A percentile compares a stretch with the other conserved stretches of the same genome.
Evolutionary conservation across 1,140 invertebrate genomes (phyloP).

Genomic region (Drosophila parabipectinata): DNA sequence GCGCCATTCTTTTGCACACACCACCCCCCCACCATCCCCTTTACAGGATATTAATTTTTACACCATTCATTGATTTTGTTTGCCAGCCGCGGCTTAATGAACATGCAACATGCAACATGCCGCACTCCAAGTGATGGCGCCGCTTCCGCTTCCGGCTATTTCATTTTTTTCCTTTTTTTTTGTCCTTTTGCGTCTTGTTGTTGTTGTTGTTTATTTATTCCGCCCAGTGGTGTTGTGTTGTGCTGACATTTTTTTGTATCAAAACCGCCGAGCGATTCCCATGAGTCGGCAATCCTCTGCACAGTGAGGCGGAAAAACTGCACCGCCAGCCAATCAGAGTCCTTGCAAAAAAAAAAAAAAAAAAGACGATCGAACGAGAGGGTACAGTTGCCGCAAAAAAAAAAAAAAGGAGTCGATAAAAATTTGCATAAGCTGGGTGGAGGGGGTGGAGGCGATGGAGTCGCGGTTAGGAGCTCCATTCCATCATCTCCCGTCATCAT

Average conservation of each 20-base stretch:
- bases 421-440: conserved; percentile 10
- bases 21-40: not conserved
- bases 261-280: conserved; percentile 38
- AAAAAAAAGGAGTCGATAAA: conserved; percentile 47
- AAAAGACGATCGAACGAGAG: not conserved
- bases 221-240: not conserved
- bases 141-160: conserved; percentile 8
- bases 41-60: conserved; percentile 84
- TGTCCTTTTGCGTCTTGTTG: conserved; percentile 20
- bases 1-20: conserved; percentile 19
- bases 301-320: conserved; percentile 77
- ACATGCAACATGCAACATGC: conserved; percentile 32
- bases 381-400: conserved; percentile 30
- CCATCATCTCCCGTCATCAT: conserved; percentile 20
- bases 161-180: no score
- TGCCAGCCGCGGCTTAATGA: conserved; percentile 65
- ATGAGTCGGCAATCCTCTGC: conserved; percentile 61
- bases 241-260: conserved; percentile 28
- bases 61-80: conserved; percentile 83
- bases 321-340: conserved; percentile 61
- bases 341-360: conserved; percentile 3
- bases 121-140: not conserved
- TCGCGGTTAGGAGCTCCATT: not conserved
- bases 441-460: no score
- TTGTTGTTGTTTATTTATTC: conserved; percentile 15